phyloP scores from a whole-genome alignment of 2,888 invertebrate genomes.

The Coleophora deauratella region DNA sequence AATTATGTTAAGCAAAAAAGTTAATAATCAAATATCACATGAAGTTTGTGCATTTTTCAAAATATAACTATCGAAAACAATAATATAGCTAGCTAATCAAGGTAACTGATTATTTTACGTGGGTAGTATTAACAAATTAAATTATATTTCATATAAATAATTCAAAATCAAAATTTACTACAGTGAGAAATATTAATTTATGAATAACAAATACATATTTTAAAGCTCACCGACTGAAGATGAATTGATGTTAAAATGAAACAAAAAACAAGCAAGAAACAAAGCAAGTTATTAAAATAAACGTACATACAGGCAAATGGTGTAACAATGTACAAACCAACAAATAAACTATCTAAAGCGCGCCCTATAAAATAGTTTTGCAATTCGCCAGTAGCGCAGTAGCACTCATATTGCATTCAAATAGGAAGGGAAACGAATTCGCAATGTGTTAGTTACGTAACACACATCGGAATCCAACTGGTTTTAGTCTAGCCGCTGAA shows the following conservation, averaged over 20 bases:
- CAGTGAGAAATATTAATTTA: no score
- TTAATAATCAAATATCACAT: no score
- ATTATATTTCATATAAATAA: no score
- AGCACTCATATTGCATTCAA: background rate
- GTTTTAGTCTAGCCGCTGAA: slow-evolving; percentile 10
- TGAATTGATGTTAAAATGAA: background rate
- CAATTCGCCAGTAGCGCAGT: slow-evolving; percentile 1
- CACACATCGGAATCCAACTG: slow-evolving; percentile 4
- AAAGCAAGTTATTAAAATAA: background rate
- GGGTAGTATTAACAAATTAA: no score
- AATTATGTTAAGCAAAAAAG: no score
- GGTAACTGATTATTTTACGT: no score
- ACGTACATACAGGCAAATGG: background rate
- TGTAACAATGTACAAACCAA: background rate
- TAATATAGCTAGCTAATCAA: no score
- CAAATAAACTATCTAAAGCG: background rate
- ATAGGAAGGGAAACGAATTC: slow-evolving; percentile 5
- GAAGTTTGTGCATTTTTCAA: no score
- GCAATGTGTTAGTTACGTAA: slow-evolving; percentile 1
- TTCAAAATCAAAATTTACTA: no score
- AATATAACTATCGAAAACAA: no score
- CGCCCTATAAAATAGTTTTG: slow-evolving; percentile 8
- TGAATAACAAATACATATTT: no score
- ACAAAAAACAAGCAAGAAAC: background rate
- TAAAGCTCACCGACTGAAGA: no score